Conservation (phyloP, 1,140 invertebrate genomes). For the Dendrolimus kikuchii region DNA sequence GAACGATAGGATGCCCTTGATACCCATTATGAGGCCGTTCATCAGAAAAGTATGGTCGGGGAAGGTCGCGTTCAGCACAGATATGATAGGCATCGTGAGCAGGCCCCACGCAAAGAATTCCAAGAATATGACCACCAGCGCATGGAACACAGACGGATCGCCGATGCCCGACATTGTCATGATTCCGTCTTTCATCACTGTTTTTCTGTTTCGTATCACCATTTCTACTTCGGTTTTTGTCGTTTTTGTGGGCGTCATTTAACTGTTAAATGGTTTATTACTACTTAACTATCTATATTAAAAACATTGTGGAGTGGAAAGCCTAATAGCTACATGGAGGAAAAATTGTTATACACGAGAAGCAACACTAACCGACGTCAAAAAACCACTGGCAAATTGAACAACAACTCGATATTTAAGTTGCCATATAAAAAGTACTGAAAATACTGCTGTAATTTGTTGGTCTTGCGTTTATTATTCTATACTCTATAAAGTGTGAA, state of each 20-base stretch:
- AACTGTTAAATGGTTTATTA: conserved; percentile 44
- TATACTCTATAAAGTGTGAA: too few species aligned
- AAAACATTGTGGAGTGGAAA: conserved; percentile 49
- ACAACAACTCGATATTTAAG: conserved; percentile 60
- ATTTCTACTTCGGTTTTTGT: conserved; percentile 72
- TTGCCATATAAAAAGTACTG: conserved; percentile 26
- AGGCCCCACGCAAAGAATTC: conserved; percentile 99
- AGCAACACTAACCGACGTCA: conserved; percentile 58
- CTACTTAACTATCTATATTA: conserved; percentile 59
- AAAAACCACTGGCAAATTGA: conserved; percentile 63
- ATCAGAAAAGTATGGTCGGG: conserved; percentile 99
- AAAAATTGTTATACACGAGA: conserved; percentile 49
- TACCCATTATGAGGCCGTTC: conserved; percentile 99
- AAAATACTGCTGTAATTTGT: neutral
- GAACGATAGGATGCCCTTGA: conserved; percentile 98
- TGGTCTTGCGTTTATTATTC: neutral
- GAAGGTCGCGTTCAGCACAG: conserved; percentile 97
- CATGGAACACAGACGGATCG: conserved; percentile 97
- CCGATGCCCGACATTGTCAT: conserved; percentile 85
- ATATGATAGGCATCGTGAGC: conserved; percentile 97
- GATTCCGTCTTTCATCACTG: conserved; percentile 70
- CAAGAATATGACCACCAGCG: conserved; percentile 98
- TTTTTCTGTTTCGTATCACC: conserved; percentile 71
- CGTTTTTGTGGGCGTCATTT: conserved; percentile 70
- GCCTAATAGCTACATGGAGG: conserved; percentile 61